Conservation (phyloP, 2,888 invertebrate species). For the Boloria selene region DNA sequence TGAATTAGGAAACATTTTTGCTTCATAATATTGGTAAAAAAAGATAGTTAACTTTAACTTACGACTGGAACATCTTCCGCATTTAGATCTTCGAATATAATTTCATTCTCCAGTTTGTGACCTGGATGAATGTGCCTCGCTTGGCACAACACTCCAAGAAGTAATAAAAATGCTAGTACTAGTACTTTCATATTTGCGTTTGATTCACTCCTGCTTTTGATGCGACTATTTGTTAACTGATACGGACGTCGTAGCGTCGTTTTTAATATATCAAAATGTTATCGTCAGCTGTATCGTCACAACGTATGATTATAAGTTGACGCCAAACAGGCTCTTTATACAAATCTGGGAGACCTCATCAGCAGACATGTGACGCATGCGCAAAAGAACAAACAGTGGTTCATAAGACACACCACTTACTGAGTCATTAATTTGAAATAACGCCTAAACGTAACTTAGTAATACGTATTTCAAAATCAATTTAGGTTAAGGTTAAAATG, state of each 20-base stretch:
- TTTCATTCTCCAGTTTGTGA: constrained; percentile 20
- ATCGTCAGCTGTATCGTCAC: constrained; percentile 45
- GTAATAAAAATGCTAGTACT: constrained; percentile 41
- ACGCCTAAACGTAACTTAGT: too few relatives aligned
- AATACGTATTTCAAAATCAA: too few relatives aligned
- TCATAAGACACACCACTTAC: background rate
- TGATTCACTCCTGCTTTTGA: constrained; percentile 28
- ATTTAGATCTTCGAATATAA: constrained; percentile 31
- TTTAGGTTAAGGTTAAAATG: too few relatives aligned
- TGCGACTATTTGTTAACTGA: constrained; percentile 46
- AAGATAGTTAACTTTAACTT: constrained; percentile 19
- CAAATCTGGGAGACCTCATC: constrained; percentile 21
- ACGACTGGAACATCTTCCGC: constrained; percentile 27
- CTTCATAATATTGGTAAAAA: background rate
- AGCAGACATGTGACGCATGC: constrained; percentile 24
- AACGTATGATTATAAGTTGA: constrained; percentile 34
- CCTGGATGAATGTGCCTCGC: constrained; percentile 57
- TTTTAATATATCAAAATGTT: constrained; percentile 53
- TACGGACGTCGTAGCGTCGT: constrained; percentile 43
- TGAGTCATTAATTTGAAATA: constrained; percentile 1
- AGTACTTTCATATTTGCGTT: constrained; percentile 38
- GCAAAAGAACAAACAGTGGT: constrained; percentile 15
- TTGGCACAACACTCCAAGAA: constrained; percentile 42
- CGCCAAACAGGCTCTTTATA: constrained; percentile 44
- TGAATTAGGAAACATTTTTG: too few relatives aligned